These are phyloP conservation scores for Molossus alvarezi DNA, from an alignment of 2,797 vertebrate genomes.

Conservation along the genomic window DNA sequence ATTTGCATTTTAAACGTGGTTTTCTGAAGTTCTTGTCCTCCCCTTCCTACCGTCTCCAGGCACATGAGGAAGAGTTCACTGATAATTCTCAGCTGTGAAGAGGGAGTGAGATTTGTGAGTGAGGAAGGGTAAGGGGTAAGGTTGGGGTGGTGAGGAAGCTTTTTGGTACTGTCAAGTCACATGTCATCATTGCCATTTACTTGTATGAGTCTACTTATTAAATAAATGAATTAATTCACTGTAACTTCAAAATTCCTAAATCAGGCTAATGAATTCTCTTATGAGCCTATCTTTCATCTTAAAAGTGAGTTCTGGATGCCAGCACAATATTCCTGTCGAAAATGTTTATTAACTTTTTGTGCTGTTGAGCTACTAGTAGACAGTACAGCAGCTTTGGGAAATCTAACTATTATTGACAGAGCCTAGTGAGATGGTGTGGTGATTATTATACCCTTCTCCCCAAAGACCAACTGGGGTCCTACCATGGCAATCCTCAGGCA, in stretches of 20 bases:
- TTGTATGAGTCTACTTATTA: not conserved
- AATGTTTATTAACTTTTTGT: slow-evolving; percentile 81
- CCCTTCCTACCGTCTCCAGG: not conserved
- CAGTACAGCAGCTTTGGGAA: slow-evolving; percentile 73
- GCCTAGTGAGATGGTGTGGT: slow-evolving; percentile 32
- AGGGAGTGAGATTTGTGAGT: not conserved
- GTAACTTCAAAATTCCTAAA: slow-evolving; percentile 59
- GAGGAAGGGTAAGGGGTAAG: not conserved
- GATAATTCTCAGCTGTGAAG: not conserved
- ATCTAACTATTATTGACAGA: slow-evolving; percentile 77
- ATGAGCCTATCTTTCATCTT: slow-evolving; percentile 74
- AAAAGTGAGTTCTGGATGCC: slow-evolving; percentile 70
- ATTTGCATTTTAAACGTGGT: not conserved
- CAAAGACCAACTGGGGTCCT: not conserved
- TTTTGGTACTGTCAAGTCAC: not conserved
- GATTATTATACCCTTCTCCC: slow-evolving; percentile 69
- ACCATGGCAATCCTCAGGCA: slow-evolving; percentile 5
- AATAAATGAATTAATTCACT: slow-evolving; percentile 59
- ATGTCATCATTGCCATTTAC: not conserved
- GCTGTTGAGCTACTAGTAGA: slow-evolving; percentile 71
- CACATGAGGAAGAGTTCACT: not conserved
- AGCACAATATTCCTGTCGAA: slow-evolving; percentile 73
- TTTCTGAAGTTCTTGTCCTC: not conserved
- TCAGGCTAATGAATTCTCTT: slow-evolving; percentile 47
- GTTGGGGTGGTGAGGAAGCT: not conserved